Conservation (phyloP, 1,140 invertebrate species). For the Diprion similis region DNA sequence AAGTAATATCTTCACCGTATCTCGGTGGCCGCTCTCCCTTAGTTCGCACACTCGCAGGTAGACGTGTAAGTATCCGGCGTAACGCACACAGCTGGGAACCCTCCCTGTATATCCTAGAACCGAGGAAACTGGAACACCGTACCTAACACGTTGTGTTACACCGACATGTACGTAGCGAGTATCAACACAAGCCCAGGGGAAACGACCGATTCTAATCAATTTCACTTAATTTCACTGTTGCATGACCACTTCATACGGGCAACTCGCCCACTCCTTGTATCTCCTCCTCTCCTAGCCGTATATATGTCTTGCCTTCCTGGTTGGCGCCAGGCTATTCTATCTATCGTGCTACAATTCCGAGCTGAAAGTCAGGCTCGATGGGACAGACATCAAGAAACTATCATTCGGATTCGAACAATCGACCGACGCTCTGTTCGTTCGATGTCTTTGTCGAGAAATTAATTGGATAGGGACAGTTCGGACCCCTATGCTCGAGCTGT, state of each 20-base stretch:
- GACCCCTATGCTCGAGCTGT: too few relatives aligned
- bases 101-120: neutral
- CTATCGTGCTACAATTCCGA: neutral
- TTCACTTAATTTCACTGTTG: constrained; percentile 49
- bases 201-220: constrained; percentile 45
- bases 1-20: neutral
- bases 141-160: neutral
- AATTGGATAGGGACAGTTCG: too few relatives aligned
- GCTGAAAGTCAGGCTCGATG: neutral
- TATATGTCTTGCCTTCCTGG: constrained; percentile 11
- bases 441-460: too few relatives aligned
- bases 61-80: neutral
- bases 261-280: constrained; percentile 1
- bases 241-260: constrained; percentile 33
- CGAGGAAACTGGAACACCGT: neutral
- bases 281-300: neutral
- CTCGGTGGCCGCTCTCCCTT: neutral
- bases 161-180: neutral
- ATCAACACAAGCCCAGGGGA: constrained; percentile 14
- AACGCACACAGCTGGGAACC: constrained; percentile 1
- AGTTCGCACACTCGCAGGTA: constrained; percentile 14
- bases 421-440: too few relatives aligned
- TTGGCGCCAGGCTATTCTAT: neutral
- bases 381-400: neutral
- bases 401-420: neutral